Evolutionary conservation across 2,797 vertebrate species (phyloP).

Genomic region (Simalia tracyae): DNA sequence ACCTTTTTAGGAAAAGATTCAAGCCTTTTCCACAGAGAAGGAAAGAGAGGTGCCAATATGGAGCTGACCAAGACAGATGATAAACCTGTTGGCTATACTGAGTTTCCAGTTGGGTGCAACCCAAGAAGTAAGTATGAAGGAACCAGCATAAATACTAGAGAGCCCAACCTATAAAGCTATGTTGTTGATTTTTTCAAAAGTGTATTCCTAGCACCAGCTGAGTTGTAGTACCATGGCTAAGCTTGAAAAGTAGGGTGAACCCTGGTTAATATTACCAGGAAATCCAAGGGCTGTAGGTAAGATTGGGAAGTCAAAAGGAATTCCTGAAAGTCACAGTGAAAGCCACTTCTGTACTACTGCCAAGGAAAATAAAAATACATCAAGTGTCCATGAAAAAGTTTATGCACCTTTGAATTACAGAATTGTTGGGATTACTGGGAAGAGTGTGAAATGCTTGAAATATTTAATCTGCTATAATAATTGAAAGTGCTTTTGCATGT

Average conservation of each 20-base stretch:
- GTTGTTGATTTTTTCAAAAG: neutral
- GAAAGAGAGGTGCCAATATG: neutral
- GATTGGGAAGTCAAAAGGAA: neutral
- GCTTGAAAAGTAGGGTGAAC: neutral
- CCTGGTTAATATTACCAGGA: neutral
- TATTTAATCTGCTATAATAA: neutral
- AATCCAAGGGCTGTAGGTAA: neutral
- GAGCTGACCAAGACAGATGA: neutral
- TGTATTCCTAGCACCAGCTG: neutral
- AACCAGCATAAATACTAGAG: neutral
- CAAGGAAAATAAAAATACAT: neutral
- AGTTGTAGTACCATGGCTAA: neutral
- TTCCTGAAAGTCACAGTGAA: neutral
- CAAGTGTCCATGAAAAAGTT: neutral
- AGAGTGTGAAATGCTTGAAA: neutral
- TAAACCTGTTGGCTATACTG: neutral
- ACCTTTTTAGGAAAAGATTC: slow-evolving; percentile 23
- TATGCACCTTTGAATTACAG: neutral
- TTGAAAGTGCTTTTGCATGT: neutral
- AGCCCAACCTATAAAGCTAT: neutral
- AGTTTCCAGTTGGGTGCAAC: neutral
- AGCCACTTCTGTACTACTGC: neutral
- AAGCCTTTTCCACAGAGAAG: neutral
- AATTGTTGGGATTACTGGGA: neutral
- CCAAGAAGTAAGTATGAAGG: slow-evolving; percentile 18